Conservation (phyloP, 2,888 invertebrate species). For the Tetragonisca angustula region DNA sequence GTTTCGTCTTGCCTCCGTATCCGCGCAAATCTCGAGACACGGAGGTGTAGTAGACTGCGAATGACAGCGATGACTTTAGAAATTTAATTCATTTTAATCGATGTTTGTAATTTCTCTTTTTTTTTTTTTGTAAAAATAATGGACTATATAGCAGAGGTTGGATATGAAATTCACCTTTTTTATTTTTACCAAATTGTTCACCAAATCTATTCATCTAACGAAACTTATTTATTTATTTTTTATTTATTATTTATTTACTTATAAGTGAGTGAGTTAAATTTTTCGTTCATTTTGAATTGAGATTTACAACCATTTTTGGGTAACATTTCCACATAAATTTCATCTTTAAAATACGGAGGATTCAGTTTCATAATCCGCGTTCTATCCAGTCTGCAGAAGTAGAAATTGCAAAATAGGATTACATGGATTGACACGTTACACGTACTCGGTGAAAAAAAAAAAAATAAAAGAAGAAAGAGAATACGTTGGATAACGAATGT, state of each 20-base stretch:
- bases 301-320: not conserved
- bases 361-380: not conserved
- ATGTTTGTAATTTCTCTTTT: not conserved
- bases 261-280: not conserved
- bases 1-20: not conserved
- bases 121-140: no score
- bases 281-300: not conserved
- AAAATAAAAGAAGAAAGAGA: no score
- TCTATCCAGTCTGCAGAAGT: not conserved
- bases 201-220: no score
- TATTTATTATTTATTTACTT: no score
- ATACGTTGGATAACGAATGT: constrained; percentile 3
- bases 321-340: not conserved
- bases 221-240: no score
- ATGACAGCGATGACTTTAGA: not conserved
- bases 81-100: not conserved
- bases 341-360: not conserved
- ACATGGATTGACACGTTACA: not conserved
- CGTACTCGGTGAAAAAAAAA: not conserved
- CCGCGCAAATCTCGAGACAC: not conserved
- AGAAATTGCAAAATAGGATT: not conserved
- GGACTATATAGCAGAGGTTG: no score
- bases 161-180: no score
- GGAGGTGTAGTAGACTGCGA: no score
- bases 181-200: no score